A percentile compares a stretch with the other conserved stretches of the same genome.
phyloP scores from a whole-genome alignment of 2,888 invertebrate species.

The Pantelozetes paolii region DNA sequence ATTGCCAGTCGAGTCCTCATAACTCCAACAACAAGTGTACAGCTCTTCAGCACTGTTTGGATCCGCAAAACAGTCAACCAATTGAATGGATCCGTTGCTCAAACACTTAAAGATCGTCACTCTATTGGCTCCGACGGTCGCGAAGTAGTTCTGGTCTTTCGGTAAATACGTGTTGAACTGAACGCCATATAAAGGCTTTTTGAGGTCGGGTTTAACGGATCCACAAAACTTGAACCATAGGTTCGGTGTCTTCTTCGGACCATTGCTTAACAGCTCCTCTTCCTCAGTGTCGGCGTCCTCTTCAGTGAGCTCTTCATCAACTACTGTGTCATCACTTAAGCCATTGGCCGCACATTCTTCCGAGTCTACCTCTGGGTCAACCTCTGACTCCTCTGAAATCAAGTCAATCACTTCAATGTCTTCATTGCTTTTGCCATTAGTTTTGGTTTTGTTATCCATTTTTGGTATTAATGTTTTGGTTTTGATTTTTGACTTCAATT shows the following conservation, averaged over 20 bases:
- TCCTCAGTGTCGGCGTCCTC: not conserved
- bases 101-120: slow-evolving; percentile 84
- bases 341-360: not conserved
- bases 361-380: not conserved
- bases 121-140: slow-evolving; percentile 87
- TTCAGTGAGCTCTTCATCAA: not conserved
- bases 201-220: slow-evolving; percentile 71
- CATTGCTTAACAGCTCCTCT: not conserved
- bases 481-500: no score
- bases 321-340: not conserved
- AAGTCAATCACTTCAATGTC: no score
- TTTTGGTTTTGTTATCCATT: not conserved
- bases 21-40: not conserved
- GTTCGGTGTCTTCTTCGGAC: not conserved
- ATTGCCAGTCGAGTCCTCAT: not conserved
- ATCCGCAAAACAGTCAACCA: slow-evolving; percentile 86
- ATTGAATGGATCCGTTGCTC: slow-evolving; percentile 71
- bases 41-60: slow-evolving; percentile 72
- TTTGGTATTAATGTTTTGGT: no score
- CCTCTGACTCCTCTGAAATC: no score
- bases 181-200: slow-evolving; percentile 84
- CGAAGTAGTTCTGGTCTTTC: slow-evolving; percentile 65
- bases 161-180: slow-evolving; percentile 81
- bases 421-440: not conserved
- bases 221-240: slow-evolving; percentile 58